These are phyloP conservation scores for Rhegmatorhina hoffmannsi DNA, from an alignment of 2,113 vertebrate genomes.

Conservation along the genomic window DNA sequence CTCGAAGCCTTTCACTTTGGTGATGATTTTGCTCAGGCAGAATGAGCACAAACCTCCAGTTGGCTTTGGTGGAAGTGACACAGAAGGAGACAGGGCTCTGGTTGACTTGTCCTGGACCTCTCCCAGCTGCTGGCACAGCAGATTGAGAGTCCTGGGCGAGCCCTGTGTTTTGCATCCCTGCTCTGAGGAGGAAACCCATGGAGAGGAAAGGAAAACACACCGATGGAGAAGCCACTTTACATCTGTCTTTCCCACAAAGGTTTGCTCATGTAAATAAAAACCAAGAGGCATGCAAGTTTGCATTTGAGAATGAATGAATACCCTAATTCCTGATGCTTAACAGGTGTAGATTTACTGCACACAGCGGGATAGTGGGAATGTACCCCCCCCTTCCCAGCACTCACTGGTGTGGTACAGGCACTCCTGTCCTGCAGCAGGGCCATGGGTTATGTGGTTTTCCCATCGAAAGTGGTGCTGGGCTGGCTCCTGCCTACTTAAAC, in stretches of 20 bases:
- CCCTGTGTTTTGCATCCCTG: not conserved
- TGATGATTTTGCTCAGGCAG: not conserved
- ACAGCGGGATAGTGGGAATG: not conserved
- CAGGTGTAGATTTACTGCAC: not conserved
- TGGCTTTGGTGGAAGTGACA: not conserved
- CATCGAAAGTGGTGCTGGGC: not conserved
- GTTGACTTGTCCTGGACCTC: not conserved
- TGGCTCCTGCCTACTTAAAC: not conserved
- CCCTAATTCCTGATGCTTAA: not conserved
- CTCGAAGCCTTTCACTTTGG: not conserved
- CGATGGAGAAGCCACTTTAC: not conserved
- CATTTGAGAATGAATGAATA: not conserved
- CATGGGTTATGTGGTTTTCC: not conserved
- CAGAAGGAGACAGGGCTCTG: not conserved
- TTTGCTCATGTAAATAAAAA: conserved; percentile 36
- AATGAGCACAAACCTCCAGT: accelerated
- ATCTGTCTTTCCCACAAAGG: not conserved
- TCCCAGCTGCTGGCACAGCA: not conserved
- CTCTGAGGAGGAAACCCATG: not conserved
- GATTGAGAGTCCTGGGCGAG: not conserved
- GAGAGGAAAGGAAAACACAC: not conserved
- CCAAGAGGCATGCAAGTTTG: not conserved
- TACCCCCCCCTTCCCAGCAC: not conserved
- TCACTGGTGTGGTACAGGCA: not conserved
- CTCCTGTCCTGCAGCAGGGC: not conserved